Base-by-base conservation (phyloP, 2,797 vertebrate genomes). In the Picus viridis region DNA sequence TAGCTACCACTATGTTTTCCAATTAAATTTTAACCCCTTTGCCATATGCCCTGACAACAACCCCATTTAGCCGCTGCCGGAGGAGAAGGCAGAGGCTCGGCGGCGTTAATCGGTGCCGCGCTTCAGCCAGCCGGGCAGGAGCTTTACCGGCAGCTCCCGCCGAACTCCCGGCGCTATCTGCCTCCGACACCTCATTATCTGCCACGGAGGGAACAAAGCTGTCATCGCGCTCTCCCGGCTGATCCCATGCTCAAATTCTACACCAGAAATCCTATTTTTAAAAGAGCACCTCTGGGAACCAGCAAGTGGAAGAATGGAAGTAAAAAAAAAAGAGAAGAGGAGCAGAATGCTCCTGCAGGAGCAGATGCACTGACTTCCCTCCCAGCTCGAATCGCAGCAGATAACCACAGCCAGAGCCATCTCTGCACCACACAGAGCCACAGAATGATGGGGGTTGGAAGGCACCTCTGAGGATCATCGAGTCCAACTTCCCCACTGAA, bases 11-110 rank as follows among this genome's bases (percentile, higher is more conserved):
- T 14, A 47, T 59, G 89, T 90, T 79, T 83, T 82, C 95, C 92
- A 96, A 97, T 97, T 96, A 93, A 95, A 95, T 80, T 89, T 94
- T 94, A 95, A 96, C 86, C 95, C 90, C 86, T 90, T 82, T 88
- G 93, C 91, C 91, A 23, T 23, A 29, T 6, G 91, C 88, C 78
- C 92, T 6, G 65, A 59, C 86, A 24, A 12, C 43, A 9, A 36
- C 16, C 64, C 85, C 58, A 0, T 32, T 39, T 2, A 8, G 64
- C 54, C 14, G 14, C 65, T 9, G 57, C 57, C 1, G 68, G 30
- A 54, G n/a, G 34, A 30, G 65, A 15, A 47, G 59, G 74, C 14
- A 51, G 61, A 57, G 32, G 47, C 88, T 78, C 4, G 71, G 70
- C 65, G 54, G 77, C 53, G 32, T 24, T 58, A 17, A 27, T 26